Conservation (phyloP, 2,113 vertebrate genomes). For the Collichthys lucidus region DNA sequence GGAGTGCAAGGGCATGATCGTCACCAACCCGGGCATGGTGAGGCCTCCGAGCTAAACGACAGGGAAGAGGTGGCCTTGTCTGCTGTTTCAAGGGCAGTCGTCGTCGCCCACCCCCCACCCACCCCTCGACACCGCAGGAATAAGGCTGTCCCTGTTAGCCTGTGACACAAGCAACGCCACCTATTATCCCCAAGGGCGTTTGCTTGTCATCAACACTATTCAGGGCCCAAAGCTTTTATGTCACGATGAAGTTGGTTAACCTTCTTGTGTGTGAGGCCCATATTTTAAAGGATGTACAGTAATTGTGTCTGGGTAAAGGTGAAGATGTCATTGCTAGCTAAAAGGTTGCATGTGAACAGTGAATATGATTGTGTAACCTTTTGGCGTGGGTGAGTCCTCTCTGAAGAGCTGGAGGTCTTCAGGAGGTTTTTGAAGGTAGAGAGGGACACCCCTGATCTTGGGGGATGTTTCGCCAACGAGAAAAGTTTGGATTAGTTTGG, state of each 20-base stretch:
- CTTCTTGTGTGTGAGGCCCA: conserved; percentile 51
- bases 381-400: conserved; percentile 49
- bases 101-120: neutral
- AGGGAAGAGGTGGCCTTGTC: conserved; percentile 30
- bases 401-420: no score
- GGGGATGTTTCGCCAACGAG: no score
- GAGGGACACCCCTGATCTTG: no score
- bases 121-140: conserved; percentile 25
- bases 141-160: conserved; percentile 50
- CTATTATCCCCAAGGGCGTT: conserved; percentile 68
- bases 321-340: conserved; percentile 57
- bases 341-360: conserved; percentile 60
- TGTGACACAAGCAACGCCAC: conserved; percentile 56
- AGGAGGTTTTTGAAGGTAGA: no score
- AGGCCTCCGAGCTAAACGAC: conserved; percentile 32
- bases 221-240: conserved; percentile 38
- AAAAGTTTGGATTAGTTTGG: no score
- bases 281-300: conserved; percentile 56
- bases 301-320: conserved; percentile 64
- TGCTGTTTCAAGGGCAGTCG: conserved; percentile 41
- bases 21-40: conserved; percentile 98
- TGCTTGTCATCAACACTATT: conserved; percentile 40
- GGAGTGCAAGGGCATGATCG: conserved; percentile 99
- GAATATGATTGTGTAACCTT: conserved; percentile 62
- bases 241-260: conserved; percentile 60